Percentiles rank a stretch among this genome's conserved stretches.
These are phyloP conservation scores for Venustaconcha ellipsiformis DNA, from an alignment of 1,140 invertebrate species.

Conservation along the genomic window DNA sequence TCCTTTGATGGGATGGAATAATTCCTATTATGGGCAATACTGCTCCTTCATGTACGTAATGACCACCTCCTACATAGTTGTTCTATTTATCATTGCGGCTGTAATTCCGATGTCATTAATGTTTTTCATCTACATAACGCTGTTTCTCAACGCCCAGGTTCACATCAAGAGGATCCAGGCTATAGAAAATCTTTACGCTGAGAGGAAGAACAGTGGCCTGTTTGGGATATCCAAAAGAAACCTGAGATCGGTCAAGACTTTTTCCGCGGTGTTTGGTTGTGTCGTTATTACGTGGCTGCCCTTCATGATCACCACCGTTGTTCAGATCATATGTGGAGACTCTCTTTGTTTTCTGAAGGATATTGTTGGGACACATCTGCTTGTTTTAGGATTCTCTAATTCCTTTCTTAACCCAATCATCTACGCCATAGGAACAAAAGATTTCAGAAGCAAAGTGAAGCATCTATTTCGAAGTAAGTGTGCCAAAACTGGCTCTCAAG, in stretches of 20 bases:
- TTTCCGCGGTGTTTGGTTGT: constrained; percentile 43
- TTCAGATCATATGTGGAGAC: constrained; percentile 29
- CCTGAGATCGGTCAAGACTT: constrained; percentile 43
- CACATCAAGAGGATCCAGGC: constrained; percentile 51
- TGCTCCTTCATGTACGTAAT: constrained; percentile 51
- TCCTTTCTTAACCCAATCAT: constrained; percentile 54
- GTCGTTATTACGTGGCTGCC: constrained; percentile 50
- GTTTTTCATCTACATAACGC: constrained; percentile 36
- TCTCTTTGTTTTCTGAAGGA: constrained; percentile 41
- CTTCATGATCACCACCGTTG: constrained; percentile 37
- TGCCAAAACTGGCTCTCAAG: constrained; percentile 13
- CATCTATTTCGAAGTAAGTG: constrained; percentile 14
- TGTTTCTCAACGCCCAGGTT: constrained; percentile 41
- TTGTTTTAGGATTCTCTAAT: constrained; percentile 49
- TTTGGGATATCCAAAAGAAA: constrained; percentile 38
- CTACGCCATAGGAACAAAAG: constrained; percentile 47
- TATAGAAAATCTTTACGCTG: constrained; percentile 36
- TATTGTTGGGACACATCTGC: constrained; percentile 48
- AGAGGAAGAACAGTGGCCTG: constrained; percentile 22
- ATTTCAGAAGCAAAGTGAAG: constrained; percentile 43
- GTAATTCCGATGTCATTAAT: constrained; percentile 43
- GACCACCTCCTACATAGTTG: constrained; percentile 36
- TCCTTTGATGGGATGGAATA: constrained; percentile 48
- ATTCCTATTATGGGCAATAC: constrained; percentile 32
- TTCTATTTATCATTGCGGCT: constrained; percentile 34